These are phyloP conservation scores for Euschistus heros DNA, from an alignment of 1,140 invertebrate genomes.

Conservation along the genomic window DNA sequence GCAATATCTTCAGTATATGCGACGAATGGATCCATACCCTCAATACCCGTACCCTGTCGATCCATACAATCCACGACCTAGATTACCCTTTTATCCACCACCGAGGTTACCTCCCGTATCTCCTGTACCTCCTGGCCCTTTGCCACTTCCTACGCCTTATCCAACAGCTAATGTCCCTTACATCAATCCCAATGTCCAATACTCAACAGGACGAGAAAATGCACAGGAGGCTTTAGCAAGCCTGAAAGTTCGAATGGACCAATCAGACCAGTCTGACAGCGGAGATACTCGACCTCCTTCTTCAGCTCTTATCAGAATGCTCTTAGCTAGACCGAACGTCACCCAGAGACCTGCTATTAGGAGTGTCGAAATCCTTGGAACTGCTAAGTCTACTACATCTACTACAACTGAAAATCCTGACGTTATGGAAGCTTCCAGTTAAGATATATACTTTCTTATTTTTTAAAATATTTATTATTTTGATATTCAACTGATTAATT, in stretches of 20 bases:
- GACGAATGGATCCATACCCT: slow-evolving; percentile 25
- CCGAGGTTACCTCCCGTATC: not conserved
- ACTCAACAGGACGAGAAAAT: slow-evolving; percentile 8
- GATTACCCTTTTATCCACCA: not conserved
- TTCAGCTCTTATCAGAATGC: slow-evolving; percentile 24
- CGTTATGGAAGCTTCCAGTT: slow-evolving; percentile 17
- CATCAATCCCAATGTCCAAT: slow-evolving; percentile 24
- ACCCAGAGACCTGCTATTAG: slow-evolving; percentile 6
- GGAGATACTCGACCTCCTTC: slow-evolving; percentile 19
- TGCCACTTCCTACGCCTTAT: not conserved
- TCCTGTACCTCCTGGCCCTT: not conserved
- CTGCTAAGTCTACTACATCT: slow-evolving; percentile 8
- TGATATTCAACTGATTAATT: not conserved
- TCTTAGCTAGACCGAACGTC: slow-evolving; percentile 25
- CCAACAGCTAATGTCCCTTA: slow-evolving; percentile 17
- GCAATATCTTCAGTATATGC: slow-evolving; percentile 29
- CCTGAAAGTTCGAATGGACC: slow-evolving; percentile 19
- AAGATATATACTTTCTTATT: not conserved
- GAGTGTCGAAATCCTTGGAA: slow-evolving; percentile 18
- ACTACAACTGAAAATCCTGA: slow-evolving; percentile 16
- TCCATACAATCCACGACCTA: slow-evolving; percentile 26
- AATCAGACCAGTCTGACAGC: slow-evolving; percentile 20
- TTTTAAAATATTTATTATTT: slow-evolving; percentile 1
- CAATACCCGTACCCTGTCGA: slow-evolving; percentile 33
- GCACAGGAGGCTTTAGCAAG: not conserved